Conservation (phyloP, 2,888 invertebrate genomes). For the Philopedon plagiatum region DNA sequence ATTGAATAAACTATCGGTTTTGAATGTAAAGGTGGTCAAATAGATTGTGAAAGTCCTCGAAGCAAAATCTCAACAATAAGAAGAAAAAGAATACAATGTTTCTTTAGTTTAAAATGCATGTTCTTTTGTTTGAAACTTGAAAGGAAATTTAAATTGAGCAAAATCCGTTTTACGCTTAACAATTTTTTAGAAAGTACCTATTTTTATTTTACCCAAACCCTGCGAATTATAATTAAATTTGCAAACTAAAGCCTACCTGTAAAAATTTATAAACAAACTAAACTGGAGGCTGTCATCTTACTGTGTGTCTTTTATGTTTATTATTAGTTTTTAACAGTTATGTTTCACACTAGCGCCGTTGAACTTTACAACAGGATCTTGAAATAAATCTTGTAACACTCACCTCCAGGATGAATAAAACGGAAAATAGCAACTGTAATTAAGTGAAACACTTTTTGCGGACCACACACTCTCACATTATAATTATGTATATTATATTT, state of each 20-base stretch:
- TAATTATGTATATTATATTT: neutral
- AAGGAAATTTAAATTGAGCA: constrained; percentile 54
- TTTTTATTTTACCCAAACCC: constrained; percentile 1
- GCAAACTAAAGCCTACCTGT: constrained; percentile 8
- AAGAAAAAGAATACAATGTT: constrained; percentile 51
- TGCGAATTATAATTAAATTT: neutral
- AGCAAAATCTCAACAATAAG: constrained; percentile 41
- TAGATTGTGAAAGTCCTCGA: constrained; percentile 50
- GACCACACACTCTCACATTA: neutral
- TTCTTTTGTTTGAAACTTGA: constrained; percentile 56
- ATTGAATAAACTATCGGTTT: constrained; percentile 1
- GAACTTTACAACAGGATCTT: constrained; percentile 41
- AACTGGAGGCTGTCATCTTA: constrained; percentile 29
- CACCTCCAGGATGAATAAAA: neutral
- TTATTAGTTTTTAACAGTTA: constrained; percentile 47
- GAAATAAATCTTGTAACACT: constrained; percentile 8
- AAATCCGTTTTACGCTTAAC: constrained; percentile 22
- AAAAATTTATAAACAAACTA: constrained; percentile 24
- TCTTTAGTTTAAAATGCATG: constrained; percentile 50
- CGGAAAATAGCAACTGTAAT: neutral
- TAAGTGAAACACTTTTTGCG: neutral
- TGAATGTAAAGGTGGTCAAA: constrained; percentile 38
- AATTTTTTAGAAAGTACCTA: constrained; percentile 24
- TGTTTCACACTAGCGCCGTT: constrained; percentile 37
- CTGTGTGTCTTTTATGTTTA: constrained; percentile 34